A percentile compares a stretch with the other conserved stretches of the same genome.
These are phyloP conservation scores for Agrochola circellaris DNA, from an alignment of 2,888 invertebrate genomes.

Conservation along the genomic window DNA sequence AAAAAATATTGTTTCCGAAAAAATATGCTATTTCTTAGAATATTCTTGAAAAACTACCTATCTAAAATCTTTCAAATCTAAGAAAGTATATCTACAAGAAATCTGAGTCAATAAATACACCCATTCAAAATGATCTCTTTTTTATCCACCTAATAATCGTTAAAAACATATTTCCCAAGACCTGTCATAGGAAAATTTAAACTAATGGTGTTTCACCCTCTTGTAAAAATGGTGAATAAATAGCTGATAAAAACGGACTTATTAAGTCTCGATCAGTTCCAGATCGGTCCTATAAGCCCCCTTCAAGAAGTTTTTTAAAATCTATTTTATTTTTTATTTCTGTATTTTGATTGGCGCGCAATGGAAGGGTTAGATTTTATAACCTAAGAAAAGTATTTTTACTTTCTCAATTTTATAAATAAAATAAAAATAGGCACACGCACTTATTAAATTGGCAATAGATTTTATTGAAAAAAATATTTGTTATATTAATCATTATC, in stretches of 20 bases:
- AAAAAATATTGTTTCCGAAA: no score
- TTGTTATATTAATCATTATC: no score
- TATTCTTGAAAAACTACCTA: no score
- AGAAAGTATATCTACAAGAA: no score
- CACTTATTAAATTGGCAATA: not conserved
- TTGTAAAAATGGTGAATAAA: conserved; percentile 67
- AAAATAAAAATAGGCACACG: not conserved
- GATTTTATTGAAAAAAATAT: no score
- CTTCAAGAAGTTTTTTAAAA: conserved; percentile 47
- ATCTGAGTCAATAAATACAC: conserved; percentile 33
- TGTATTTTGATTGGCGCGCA: not conserved
- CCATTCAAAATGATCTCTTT: conserved; percentile 25
- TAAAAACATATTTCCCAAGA: conserved; percentile 59
- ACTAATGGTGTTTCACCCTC: conserved; percentile 76
- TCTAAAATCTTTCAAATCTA: no score
- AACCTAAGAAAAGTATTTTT: not conserved
- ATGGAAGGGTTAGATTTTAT: conserved; percentile 9
- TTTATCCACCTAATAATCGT: conserved; percentile 38
- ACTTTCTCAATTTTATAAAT: no score
- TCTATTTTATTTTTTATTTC: conserved; percentile 1
- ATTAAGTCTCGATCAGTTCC: conserved; percentile 75
- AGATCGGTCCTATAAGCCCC: not conserved
- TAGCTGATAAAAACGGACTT: conserved; percentile 75
- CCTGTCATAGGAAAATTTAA: conserved; percentile 75
- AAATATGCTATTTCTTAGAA: no score